Base-by-base conservation (phyloP, 2,888 invertebrate genomes). In the Elmis aenea region DNA sequence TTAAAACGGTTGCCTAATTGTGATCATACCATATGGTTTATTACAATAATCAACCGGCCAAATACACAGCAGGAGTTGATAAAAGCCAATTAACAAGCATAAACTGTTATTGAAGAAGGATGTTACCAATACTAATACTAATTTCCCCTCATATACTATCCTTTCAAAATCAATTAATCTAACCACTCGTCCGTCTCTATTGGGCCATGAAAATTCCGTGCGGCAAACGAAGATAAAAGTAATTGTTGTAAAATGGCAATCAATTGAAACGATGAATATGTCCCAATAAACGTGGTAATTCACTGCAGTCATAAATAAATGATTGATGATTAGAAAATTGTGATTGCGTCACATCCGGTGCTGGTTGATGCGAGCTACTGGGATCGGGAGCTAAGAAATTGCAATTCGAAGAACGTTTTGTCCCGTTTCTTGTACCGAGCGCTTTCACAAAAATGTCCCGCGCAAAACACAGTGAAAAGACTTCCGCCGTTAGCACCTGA, bases 321-420 rank as follows among this genome's bases (percentile, higher is more conserved):
- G 67, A 66, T 67, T 67, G 66, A 66, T 67, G 66, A 67, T 67
- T 66, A 66, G 66, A 63, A 66, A 67, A 67, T 67, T 66, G 64
- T 64, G 60, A 61, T 61, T 52, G 59, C 64, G 65, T 66, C 67
- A 66, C 51, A 59, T 67, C 67, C 67, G 67, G 64, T 62, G 45
- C 29, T 38, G 38, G 25, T 27, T 33, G 29, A 26, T 39, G 27
- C 27, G 28, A 30, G 29, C 13, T 12, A 13, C 34, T 14, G 26
- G 37, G 37, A 42, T 42, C 26, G 42, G 37, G 38, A 42, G 37
- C 35, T 38, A 42, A 42, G 42, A 42, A 42, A 42, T 42, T 38
- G 42, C 42, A 38, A 38, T 31, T 31, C 38, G 29, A 38, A 33
- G 28, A 28, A 13, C 13, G n/a, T n/a, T n/a, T n/a, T n/a, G n/a